Evolutionary conservation across 2,113 vertebrate genomes (phyloP).

Genomic region (Nanorana parkeri): DNA sequence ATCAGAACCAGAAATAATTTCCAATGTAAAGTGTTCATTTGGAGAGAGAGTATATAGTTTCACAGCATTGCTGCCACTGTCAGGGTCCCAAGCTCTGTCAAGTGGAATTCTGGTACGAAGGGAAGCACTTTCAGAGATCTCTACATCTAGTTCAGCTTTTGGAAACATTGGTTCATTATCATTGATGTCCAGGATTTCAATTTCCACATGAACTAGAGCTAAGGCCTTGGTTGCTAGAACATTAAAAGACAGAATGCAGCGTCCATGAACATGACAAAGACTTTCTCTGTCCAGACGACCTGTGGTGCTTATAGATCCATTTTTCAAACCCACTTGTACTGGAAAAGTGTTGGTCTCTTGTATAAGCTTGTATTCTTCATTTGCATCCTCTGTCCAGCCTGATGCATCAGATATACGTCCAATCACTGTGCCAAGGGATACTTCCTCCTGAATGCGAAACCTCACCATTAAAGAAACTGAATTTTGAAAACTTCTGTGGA

Average conservation of each 20-base stretch:
- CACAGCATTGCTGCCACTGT: constrained; percentile 78
- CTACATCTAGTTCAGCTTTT: constrained; percentile 80
- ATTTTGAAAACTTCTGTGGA: constrained; percentile 69
- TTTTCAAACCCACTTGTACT: constrained; percentile 72
- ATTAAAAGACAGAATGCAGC: constrained; percentile 84
- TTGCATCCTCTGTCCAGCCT: constrained; percentile 67
- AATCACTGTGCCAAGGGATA: constrained; percentile 78
- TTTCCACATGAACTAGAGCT: constrained; percentile 83
- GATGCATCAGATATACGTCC: constrained; percentile 81
- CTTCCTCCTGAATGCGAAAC: constrained; percentile 87
- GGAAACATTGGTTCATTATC: constrained; percentile 87
- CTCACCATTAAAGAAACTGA: constrained; percentile 73
- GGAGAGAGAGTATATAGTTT: constrained; percentile 83
- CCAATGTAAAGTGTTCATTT: constrained; percentile 86
- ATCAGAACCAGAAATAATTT: constrained; percentile 75
- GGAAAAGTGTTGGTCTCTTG: constrained; percentile 78
- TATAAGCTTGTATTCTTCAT: constrained; percentile 82
- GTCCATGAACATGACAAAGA: constrained; percentile 81
- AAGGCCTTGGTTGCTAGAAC: constrained; percentile 77
- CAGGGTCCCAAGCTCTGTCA: constrained; percentile 85
- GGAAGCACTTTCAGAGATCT: constrained; percentile 87
- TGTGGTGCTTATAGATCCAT: constrained; percentile 80
- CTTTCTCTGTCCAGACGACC: constrained; percentile 85
- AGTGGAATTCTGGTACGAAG: constrained; percentile 83
- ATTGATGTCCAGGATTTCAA: constrained; percentile 85